Base-by-base conservation (phyloP, 2,797 vertebrate genomes). In the Alcedo atthis region DNA sequence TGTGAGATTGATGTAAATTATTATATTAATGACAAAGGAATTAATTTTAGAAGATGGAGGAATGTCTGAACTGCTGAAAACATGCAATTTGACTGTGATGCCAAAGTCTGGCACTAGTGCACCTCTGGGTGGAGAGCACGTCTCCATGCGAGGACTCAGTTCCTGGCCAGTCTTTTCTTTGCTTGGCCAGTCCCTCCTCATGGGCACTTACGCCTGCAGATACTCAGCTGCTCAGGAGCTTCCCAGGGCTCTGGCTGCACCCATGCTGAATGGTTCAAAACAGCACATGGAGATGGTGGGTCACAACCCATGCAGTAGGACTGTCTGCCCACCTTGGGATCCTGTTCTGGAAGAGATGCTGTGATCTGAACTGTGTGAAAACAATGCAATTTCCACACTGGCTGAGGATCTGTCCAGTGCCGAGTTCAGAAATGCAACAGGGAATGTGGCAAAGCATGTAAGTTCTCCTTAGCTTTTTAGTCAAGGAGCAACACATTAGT, bases 101-200 rank as follows among this genome's bases (percentile, higher is more conserved):
- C 12, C n/a, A 2, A 24, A 51, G 58, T n/a, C 48, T 71, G 63
- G 14, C n/a, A 18, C 15, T 28, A n/a, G 28, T 19, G 40, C 21
- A 26, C 28, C 14, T 62, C 61, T 69, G n/a, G 35, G 16, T 69
- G 57, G 10, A 78, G 51, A 49, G 7, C 18, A 2, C 2, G 2
- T 25, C 33, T 77, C 15, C 11, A 3, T 1, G 10, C 1, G 3
- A 66, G 25, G 28, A 10, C 28, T 74, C 6, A 0, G n/a, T 42
- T 71, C 32, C 58, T 35, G 45, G 19, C 43, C 59, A 57, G 33
- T 12, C 35, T 33, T 43, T 22, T 6, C 45, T 67, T 57, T 51
- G 32, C 21, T 40, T 80, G 80, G 40, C 67, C 67, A 53, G 24
- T 8, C 26, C 33, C 16, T 59, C 3, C 64, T n/a, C 13, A 10